phyloP scores from a whole-genome alignment of 2,113 vertebrate species.

The Uria lomvia region DNA sequence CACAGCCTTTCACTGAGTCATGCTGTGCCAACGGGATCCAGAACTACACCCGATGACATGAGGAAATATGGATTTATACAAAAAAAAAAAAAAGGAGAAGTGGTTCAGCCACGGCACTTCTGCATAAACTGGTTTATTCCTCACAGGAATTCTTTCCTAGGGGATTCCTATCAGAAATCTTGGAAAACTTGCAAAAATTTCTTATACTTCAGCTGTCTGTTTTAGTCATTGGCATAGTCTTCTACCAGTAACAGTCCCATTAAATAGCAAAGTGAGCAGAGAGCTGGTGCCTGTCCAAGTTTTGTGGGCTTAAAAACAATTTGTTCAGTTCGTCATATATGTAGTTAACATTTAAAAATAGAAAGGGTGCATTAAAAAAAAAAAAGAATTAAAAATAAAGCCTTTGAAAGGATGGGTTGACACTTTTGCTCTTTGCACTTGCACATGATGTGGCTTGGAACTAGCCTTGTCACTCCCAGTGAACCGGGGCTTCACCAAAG shows the following conservation, averaged over 20 bases:
- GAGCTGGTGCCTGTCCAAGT: background rate
- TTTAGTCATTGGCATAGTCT: conserved; percentile 35
- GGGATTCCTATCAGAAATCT: conserved; percentile 39
- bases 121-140: background rate
- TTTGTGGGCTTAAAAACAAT: background rate
- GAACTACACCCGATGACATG: background rate
- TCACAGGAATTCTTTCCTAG: background rate
- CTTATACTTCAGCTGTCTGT: conserved; percentile 28
- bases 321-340: background rate
- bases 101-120: background rate
- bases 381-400: background rate
- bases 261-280: background rate
- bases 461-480: background rate
- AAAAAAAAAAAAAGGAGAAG: background rate
- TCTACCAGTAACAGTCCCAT: background rate
- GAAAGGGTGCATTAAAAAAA: background rate
- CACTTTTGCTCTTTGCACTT: background rate
- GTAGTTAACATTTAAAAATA: background rate
- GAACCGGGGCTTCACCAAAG: background rate
- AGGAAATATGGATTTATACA: background rate
- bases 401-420: background rate
- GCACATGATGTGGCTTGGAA: background rate
- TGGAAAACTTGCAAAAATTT: conserved; percentile 65
- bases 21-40: background rate
- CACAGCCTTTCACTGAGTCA: background rate